Conservation (phyloP, 2,888 invertebrate species). For the Eucera pruinosa region DNA sequence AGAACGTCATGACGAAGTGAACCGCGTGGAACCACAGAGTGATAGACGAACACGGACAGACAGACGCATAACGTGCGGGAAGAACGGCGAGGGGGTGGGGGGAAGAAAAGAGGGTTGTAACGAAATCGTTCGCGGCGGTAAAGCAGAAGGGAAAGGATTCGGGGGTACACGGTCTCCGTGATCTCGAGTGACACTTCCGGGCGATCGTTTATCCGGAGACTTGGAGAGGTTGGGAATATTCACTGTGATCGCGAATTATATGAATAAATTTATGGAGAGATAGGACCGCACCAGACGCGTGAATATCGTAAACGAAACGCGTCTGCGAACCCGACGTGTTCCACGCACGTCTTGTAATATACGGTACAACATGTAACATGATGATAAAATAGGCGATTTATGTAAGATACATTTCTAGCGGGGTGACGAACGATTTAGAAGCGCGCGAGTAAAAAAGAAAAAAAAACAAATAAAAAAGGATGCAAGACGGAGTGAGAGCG, state of each 20-base stretch:
- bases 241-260: conserved; percentile 71
- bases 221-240: conserved; percentile 53
- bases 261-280: conserved; percentile 65
- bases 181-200: conserved; percentile 33
- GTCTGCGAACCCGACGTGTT: conserved; percentile 10
- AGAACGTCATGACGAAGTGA: conserved; percentile 29
- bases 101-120: not conserved
- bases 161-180: conserved; percentile 22
- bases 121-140: too few relatives aligned
- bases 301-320: conserved; percentile 30
- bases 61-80: not conserved
- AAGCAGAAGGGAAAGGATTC: too few relatives aligned
- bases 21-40: conserved; percentile 1
- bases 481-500: conserved; percentile 22
- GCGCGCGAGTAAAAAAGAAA: conserved; percentile 30
- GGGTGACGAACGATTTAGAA: conserved; percentile 36
- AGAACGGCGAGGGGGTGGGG: not conserved
- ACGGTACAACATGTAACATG: conserved; percentile 63
- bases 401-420: conserved; percentile 79
- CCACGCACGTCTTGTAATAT: conserved; percentile 67
- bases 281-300: conserved; percentile 46
- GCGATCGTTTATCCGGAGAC: conserved; percentile 45
- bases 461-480: too few relatives aligned
- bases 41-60: conserved; percentile 3
- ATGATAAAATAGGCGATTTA: conserved; percentile 70